A percentile compares a stretch with the other conserved stretches of the same genome.
These are phyloP conservation scores for Drosophila takahashii DNA, from an alignment of 1,140 invertebrate species.

Conservation along the genomic window DNA sequence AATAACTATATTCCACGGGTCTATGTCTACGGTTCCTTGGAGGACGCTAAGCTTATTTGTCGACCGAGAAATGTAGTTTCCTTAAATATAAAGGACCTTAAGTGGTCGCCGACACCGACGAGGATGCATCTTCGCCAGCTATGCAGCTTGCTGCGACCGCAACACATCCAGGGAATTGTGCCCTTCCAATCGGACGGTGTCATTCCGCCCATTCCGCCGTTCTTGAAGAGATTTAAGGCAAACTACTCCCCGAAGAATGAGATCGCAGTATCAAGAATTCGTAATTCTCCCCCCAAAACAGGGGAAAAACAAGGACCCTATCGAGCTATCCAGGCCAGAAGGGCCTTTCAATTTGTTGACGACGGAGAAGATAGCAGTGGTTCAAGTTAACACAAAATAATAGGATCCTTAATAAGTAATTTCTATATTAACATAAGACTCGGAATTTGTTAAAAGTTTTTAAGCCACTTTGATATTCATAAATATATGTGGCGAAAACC, in stretches of 20 bases:
- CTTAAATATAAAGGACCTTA: not conserved
- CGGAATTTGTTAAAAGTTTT: no score
- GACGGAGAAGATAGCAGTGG: not conserved
- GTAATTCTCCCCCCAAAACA: not conserved
- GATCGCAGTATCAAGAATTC: not conserved
- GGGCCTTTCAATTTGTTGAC: not conserved
- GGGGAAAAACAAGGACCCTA: not conserved
- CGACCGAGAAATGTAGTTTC: not conserved
- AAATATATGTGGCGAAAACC: no score
- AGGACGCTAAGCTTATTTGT: not conserved
- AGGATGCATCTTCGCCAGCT: slow-evolving; percentile 62
- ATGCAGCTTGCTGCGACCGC: slow-evolving; percentile 57
- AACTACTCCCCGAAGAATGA: slow-evolving; percentile 1
- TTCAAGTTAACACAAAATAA: not conserved
- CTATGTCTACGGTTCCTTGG: not conserved
- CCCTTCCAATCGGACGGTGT: slow-evolving; percentile 32
- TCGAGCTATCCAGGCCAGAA: not conserved
- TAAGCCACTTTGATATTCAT: no score
- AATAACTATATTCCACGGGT: not conserved
- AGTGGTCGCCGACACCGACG: slow-evolving; percentile 55
- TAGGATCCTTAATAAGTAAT: not conserved
- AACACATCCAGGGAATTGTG: slow-evolving; percentile 56
- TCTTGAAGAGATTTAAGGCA: slow-evolving; percentile 40
- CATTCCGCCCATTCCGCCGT: slow-evolving; percentile 33
- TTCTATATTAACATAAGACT: not conserved